Conservation (phyloP, 2,113 vertebrate genomes). For the Tylochromis polylepis region DNA sequence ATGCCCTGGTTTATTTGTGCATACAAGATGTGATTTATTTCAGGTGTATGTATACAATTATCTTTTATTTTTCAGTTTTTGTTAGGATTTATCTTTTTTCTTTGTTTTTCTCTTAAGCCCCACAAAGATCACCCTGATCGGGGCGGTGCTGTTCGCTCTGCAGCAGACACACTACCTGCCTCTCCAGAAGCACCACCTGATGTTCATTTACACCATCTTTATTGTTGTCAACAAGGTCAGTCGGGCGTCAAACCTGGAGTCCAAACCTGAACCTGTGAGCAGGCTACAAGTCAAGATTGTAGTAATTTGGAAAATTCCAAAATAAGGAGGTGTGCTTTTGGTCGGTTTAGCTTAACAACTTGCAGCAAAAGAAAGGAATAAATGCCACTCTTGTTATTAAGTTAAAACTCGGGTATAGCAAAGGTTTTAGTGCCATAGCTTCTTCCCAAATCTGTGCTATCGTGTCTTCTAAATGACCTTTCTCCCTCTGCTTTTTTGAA, state of each 20-base stretch:
- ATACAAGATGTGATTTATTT: neutral
- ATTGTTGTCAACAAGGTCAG: slow-evolving; percentile 86
- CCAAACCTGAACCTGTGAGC: neutral
- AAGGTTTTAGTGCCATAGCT: neutral
- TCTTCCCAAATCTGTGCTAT: neutral
- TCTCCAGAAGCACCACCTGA: slow-evolving; percentile 81
- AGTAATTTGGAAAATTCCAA: neutral
- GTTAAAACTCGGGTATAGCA: neutral
- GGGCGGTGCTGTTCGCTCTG: slow-evolving; percentile 88
- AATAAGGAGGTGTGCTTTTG: neutral
- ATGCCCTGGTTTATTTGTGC: neutral
- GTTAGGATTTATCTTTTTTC: neutral
- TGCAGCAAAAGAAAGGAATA: neutral
- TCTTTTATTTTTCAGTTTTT: neutral
- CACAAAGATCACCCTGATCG: slow-evolving; percentile 88
- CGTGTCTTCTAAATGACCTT: slow-evolving; percentile 53
- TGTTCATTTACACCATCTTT: slow-evolving; percentile 88
- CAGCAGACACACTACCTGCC: slow-evolving; percentile 81
- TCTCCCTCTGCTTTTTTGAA: slow-evolving; percentile 36
- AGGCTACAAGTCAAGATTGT: neutral
- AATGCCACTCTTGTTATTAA: neutral
- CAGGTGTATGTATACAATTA: neutral
- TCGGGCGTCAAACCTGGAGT: neutral
- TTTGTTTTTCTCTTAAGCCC: slow-evolving; percentile 68
- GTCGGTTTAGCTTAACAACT: neutral